Conservation (phyloP, 2,888 invertebrate species). For the Bellardia bayeri region DNA sequence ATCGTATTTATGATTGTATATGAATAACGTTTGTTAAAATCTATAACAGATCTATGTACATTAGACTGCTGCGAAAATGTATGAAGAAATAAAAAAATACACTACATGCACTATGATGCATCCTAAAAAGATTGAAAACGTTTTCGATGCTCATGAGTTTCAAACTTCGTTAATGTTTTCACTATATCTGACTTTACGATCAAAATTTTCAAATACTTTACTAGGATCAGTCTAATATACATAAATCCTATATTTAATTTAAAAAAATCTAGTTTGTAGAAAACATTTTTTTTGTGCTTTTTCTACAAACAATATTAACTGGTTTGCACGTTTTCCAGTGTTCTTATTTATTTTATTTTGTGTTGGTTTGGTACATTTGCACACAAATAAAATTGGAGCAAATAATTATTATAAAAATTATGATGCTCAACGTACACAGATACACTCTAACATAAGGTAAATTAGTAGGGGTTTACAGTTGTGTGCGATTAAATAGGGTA, state of each 20-base stretch:
- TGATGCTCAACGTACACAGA: slow-evolving; percentile 17
- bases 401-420: slow-evolving; percentile 54
- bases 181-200: no score
- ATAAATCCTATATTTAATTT: neutral
- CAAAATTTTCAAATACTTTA: no score
- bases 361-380: slow-evolving; percentile 32
- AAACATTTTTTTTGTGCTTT: neutral
- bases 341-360: neutral
- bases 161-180: no score
- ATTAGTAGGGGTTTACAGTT: neutral
- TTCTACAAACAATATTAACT: slow-evolving; percentile 23
- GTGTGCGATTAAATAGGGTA: neutral
- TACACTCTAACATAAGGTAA: neutral
- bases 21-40: neutral
- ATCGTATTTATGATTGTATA: slow-evolving; percentile 14
- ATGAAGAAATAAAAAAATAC: no score
- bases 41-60: neutral
- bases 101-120: no score
- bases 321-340: slow-evolving; percentile 51
- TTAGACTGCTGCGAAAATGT: neutral
- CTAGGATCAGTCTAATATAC: no score
- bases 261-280: slow-evolving; percentile 57
- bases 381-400: slow-evolving; percentile 53
- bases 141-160: no score
- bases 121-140: no score